Evolutionary conservation across 2,888 invertebrate genomes (phyloP).

Genomic region (Cantharis rufa): DNA sequence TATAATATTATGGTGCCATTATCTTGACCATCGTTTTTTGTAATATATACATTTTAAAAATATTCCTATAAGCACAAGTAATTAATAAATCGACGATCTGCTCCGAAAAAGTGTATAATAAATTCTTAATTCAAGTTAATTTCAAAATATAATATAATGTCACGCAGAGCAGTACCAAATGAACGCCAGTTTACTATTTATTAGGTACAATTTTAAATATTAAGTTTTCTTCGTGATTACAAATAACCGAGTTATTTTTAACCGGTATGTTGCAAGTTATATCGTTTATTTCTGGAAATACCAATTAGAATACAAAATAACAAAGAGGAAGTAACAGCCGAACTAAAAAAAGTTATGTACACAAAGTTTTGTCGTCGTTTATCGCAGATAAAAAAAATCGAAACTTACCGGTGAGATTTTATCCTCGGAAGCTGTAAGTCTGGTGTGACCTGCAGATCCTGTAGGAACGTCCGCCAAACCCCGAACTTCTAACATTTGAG

Average conservation of each 20-base stretch:
- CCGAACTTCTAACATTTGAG: constrained; percentile 84
- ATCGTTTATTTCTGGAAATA: background rate
- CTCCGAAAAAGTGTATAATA: no score
- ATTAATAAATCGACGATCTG: no score
- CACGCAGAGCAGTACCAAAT: background rate
- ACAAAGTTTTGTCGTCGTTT: background rate
- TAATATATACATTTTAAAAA: no score
- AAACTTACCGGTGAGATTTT: constrained; percentile 72
- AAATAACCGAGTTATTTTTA: constrained; percentile 14
- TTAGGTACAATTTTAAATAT: background rate
- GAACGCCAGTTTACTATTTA: background rate
- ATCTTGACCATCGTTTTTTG: no score
- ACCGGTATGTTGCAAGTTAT: background rate
- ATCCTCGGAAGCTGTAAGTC: constrained; percentile 58
- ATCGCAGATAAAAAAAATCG: background rate
- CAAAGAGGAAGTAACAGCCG: background rate
- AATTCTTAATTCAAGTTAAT: background rate
- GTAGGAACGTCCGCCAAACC: constrained; percentile 81
- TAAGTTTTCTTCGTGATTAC: background rate
- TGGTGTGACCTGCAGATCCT: constrained; percentile 51
- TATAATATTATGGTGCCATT: background rate
- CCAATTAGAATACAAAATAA: background rate
- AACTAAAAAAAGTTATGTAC: background rate
- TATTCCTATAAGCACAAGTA: no score
- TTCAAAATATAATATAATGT: background rate